Evolutionary conservation across 2,113 vertebrate genomes (phyloP).

Genomic region (Phalacrocorax aristotelis): DNA sequence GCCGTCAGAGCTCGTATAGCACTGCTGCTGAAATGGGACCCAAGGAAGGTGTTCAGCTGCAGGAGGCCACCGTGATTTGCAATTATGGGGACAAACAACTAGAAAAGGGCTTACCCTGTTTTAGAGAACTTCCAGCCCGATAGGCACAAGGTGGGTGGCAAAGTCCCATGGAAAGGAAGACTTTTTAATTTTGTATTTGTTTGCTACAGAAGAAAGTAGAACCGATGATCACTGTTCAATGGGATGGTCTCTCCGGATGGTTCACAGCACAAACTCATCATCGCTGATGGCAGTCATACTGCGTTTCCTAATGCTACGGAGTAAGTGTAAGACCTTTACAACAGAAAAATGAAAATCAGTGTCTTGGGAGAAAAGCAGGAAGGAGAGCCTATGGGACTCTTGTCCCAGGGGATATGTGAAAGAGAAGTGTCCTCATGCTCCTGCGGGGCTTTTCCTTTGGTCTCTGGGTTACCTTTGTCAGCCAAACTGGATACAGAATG

Average conservation of each 20-base stretch:
- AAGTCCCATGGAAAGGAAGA: not conserved
- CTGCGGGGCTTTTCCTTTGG: not conserved
- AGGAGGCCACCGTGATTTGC: not conserved
- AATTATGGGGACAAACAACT: not conserved
- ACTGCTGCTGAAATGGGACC: not conserved
- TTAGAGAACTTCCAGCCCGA: not conserved
- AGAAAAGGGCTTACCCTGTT: not conserved
- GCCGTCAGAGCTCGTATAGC: not conserved
- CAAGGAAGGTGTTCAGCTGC: not conserved
- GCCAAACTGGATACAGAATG: not conserved
- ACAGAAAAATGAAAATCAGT: not conserved
- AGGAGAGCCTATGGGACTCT: not conserved
- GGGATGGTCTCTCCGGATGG: not conserved
- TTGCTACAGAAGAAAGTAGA: not conserved
- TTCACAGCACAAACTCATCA: not conserved
- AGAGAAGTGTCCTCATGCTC: not conserved
- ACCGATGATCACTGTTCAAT: not conserved
- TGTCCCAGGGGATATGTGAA: not conserved
- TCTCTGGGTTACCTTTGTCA: not conserved
- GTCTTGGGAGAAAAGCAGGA: not conserved
- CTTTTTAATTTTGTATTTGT: not conserved
- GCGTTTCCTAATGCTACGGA: not conserved
- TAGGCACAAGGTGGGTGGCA: not conserved
- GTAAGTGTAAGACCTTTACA: not conserved
- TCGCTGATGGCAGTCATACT: too few relatives aligned